These are phyloP conservation scores for Enhydra lutris DNA, from an alignment of 2,113 vertebrate genomes.

Conservation along the genomic window DNA sequence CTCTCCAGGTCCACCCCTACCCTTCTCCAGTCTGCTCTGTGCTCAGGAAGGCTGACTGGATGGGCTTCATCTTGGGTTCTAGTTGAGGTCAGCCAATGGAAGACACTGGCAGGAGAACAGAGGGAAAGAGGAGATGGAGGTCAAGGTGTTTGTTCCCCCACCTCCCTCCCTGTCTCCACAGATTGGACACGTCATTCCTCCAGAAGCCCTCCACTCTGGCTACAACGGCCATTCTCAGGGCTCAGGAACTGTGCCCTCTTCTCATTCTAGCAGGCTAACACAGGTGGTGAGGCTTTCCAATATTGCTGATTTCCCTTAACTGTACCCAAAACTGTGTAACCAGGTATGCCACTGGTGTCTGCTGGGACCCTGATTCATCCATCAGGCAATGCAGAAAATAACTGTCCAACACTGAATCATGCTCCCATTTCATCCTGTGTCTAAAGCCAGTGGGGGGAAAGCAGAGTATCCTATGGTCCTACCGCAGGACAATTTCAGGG, in stretches of 20 bases:
- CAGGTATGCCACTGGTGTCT: background rate
- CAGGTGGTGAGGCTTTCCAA: background rate
- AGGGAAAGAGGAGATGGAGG: background rate
- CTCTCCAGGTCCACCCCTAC: background rate
- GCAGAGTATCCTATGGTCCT: background rate
- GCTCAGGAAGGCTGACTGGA: background rate
- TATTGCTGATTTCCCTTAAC: background rate
- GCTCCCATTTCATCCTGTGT: background rate
- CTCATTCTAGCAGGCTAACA: background rate
- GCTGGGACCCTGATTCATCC: background rate
- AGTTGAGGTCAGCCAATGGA: background rate
- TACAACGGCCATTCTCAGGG: background rate
- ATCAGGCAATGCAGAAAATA: background rate
- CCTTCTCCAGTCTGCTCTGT: background rate
- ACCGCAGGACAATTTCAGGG: background rate
- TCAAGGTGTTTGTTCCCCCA: background rate
- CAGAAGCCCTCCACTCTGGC: background rate
- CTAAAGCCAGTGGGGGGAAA: background rate
- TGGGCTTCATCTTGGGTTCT: background rate
- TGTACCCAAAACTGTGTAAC: background rate
- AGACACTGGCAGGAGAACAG: background rate
- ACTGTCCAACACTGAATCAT: background rate
- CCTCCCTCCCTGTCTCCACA: background rate
- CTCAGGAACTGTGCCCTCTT: background rate
- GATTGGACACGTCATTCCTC: background rate